Percentiles rank a stretch among this genome's conserved stretches.
These are phyloP conservation scores for Dolichotis patagonum DNA, from an alignment of 2,113 vertebrate genomes.

Conservation along the genomic window DNA sequence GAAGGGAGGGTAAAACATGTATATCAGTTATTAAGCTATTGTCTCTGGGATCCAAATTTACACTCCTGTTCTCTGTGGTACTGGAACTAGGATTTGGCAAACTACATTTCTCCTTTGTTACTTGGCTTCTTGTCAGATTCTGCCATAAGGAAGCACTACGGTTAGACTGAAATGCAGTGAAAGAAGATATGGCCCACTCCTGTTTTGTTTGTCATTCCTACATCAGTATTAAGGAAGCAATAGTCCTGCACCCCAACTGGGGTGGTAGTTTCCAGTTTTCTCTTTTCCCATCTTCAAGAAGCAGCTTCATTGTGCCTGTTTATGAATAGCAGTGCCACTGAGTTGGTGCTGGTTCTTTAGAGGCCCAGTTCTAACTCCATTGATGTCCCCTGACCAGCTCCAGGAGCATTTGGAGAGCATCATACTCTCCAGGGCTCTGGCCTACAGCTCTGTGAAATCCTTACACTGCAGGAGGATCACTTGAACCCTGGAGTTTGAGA, in stretches of 20 bases:
- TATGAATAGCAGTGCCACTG: not conserved
- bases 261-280: not conserved
- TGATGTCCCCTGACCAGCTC: not conserved
- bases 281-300: not conserved
- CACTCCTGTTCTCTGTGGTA: not conserved
- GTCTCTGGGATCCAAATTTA: not conserved
- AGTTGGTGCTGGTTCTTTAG: not conserved
- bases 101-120: not conserved
- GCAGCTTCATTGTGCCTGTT: not conserved
- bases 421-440: not conserved
- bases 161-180: not conserved
- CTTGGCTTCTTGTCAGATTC: slow-evolving; percentile 10
- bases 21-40: not conserved
- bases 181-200: not conserved
- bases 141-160: not conserved
- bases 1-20: not conserved
- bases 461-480: not conserved
- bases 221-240: not conserved
- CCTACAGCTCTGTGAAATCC: not conserved
- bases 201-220: not conserved
- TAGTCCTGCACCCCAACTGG: not conserved
- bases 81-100: not conserved
- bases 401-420: not conserved
- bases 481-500: not conserved
- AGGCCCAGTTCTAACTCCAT: not conserved